Evolutionary conservation across 2,113 vertebrate species (phyloP).

Genomic region (Cyanoderma ruficeps): DNA sequence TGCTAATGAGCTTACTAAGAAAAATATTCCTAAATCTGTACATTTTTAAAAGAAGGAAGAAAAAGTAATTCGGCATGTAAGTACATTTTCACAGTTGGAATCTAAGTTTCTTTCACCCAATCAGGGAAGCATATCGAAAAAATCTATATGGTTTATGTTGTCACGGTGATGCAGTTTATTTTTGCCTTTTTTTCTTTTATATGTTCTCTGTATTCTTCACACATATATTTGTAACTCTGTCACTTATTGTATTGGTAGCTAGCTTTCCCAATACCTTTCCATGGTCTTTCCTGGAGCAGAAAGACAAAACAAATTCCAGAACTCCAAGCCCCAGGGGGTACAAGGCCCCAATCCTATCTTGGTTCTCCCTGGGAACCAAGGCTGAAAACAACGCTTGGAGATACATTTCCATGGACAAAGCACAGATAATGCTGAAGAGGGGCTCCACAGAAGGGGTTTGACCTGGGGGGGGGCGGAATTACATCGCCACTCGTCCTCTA

Average conservation of each 20-base stretch:
- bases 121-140: background rate
- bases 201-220: background rate
- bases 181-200: background rate
- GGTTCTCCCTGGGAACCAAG: background rate
- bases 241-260: background rate
- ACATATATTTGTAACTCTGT: background rate
- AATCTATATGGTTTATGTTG: background rate
- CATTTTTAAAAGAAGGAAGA: background rate
- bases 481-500: too few relatives aligned
- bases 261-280: background rate
- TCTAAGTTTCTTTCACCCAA: background rate
- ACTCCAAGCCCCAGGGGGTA: background rate
- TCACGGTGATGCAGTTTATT: background rate
- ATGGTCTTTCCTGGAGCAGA: background rate
- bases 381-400: rapidly evolving
- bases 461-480: too few relatives aligned
- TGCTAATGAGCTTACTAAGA: background rate
- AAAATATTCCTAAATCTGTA: background rate
- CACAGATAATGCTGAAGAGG: too few relatives aligned
- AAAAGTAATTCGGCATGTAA: background rate
- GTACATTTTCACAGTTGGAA: background rate
- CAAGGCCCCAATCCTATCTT: background rate
- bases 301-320: background rate
- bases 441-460: background rate
- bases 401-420: background rate